Evolutionary conservation across 2,888 invertebrate species (phyloP).

Genomic region (Cryptocephalus primarius): DNA sequence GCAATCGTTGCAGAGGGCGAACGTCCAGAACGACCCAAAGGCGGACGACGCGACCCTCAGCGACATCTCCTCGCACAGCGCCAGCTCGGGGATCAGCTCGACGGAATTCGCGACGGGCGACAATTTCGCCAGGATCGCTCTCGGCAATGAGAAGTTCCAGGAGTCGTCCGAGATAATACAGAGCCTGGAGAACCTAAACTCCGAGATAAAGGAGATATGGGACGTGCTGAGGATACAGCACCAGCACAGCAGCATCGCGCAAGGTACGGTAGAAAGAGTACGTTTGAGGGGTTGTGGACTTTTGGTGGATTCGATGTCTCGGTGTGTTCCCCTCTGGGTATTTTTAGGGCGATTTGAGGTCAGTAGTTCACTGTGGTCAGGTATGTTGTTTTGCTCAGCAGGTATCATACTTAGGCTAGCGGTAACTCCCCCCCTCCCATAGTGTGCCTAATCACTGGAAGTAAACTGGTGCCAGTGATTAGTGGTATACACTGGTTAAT

Average conservation of each 20-base stretch:
- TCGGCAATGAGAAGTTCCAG: conserved; percentile 41
- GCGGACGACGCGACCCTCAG: conserved; percentile 52
- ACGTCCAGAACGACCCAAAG: conserved; percentile 33
- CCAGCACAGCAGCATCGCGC: conserved; percentile 39
- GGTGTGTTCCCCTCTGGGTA: too few species aligned
- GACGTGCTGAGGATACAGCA: conserved; percentile 53
- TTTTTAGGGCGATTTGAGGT: too few species aligned
- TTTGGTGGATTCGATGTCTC: too few species aligned
- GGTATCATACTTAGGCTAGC: too few species aligned
- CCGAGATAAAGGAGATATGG: conserved; percentile 60
- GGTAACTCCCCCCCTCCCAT: too few species aligned
- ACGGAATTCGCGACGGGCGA: conserved; percentile 53
- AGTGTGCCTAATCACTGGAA: too few species aligned
- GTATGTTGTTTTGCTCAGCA: too few species aligned
- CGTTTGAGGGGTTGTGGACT: too few species aligned
- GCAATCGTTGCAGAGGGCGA: conserved; percentile 58
- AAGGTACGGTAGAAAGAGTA: conserved; percentile 24
- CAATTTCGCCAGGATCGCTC: conserved; percentile 14
- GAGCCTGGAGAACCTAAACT: conserved; percentile 57
- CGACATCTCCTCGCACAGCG: conserved; percentile 53
- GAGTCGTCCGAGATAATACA: conserved; percentile 60
- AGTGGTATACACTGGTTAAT: too few species aligned
- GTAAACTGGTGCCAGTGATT: too few species aligned
- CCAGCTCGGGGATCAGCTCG: conserved; percentile 54
- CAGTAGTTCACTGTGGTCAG: too few species aligned